Evolutionary conservation across 2,113 vertebrate genomes (phyloP), one percentile per base, ranked within the genome.

Genomic region (Heterocephalus glaber): DNA sequence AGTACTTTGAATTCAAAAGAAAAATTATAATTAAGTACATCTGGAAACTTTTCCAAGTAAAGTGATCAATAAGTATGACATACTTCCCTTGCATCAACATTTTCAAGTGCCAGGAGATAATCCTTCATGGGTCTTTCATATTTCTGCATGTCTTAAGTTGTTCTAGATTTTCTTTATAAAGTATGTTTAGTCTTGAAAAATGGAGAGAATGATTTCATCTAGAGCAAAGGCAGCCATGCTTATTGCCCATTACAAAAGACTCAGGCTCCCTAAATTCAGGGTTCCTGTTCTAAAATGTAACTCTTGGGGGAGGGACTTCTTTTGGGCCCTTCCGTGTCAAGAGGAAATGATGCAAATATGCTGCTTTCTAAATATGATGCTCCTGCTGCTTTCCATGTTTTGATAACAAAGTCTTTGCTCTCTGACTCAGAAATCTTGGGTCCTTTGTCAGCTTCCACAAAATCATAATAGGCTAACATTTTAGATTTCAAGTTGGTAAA

Each of bases 401-500:
- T 22, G 13, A 54, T 54, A 66, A 63, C 7, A 19, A 58, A 65
- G 19, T 41, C 33, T 10, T 83, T 60, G 30, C 33, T 86, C 3
- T 56, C 79, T 83, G 41, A 54, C 11, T 19, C 47, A 58, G 76
- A 58, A 90, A 91, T 77, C 52, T 58, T 26, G 4, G 26, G 5
- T 63, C 26, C 47, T 38, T 81, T 68, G 38, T 24, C 30, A 61
- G 16, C 20, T 81, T n/a, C 30, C 47, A 65, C 35, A 61, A 82
- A 90, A 80, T 33, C 3, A 8, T 49, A n/a, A 60, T 26, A 84
- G n/a, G 9, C 4, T n/a, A 94, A 60, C 30, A 41, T 33, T 22
- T 68, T 58, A 85, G 38, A 91, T 94, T 85, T 93, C 56, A 92
- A 92, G 47, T 77, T 54, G 19, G 12, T 66, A 81, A 38, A 93